A percentile compares a stretch with the other conserved stretches of the same genome.
phyloP scores from a whole-genome alignment of 1,140 invertebrate genomes.

The Heliconius himera region DNA sequence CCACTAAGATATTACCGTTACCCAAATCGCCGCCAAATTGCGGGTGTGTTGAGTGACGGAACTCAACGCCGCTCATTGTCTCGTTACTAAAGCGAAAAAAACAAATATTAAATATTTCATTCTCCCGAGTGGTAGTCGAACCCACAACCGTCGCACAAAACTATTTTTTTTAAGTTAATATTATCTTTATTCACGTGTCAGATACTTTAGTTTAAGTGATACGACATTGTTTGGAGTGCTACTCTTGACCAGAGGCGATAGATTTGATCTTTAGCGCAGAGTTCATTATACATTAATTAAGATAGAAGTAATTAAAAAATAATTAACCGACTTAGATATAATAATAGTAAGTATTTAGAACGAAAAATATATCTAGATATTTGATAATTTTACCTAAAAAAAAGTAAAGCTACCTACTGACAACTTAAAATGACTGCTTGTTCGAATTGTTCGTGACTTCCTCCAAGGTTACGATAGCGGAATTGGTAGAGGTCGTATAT shows the following conservation, averaged over 20 bases:
- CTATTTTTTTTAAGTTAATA: too few species aligned
- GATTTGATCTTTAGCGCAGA: not conserved
- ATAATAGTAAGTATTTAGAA: not conserved
- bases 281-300: not conserved
- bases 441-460: not conserved
- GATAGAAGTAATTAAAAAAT: not conserved
- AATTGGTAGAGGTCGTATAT: not conserved
- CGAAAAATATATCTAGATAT: not conserved
- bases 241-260: not conserved
- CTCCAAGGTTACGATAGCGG: not conserved
- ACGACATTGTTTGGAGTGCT: not conserved
- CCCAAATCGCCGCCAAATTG: too few species aligned
- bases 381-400: not conserved
- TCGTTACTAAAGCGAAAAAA: too few species aligned
- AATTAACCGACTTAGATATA: not conserved
- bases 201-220: not conserved
- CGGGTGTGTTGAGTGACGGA: too few species aligned
- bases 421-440: not conserved
- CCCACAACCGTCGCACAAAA: too few species aligned
- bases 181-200: not conserved
- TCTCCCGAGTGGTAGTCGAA: too few species aligned
- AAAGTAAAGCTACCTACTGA: not conserved
- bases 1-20: too few species aligned
- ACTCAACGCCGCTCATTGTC: too few species aligned
- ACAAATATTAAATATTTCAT: too few species aligned